These are phyloP conservation scores for Drosophila diplacantha DNA, from an alignment of 2,888 invertebrate genomes.

Conservation along the genomic window DNA sequence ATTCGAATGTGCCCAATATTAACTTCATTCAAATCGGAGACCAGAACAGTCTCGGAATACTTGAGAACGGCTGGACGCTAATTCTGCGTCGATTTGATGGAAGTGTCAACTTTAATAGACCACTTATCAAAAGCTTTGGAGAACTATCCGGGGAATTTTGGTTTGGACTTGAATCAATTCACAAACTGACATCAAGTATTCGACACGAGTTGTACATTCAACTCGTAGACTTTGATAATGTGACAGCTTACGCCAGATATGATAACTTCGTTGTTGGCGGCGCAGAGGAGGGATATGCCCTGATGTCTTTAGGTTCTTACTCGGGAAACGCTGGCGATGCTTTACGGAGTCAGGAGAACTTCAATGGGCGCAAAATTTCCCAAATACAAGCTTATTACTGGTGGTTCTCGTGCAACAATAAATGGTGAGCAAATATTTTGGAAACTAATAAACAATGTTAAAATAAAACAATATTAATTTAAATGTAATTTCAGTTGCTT, in stretches of 20 bases:
- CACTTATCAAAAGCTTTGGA: fast-evolving
- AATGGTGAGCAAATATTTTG: neutral
- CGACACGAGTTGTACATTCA: constrained; percentile 4
- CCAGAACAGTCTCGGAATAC: no score
- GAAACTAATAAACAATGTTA: neutral
- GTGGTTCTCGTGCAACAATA: neutral
- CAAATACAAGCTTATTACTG: no score
- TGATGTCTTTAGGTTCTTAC: constrained; percentile 2
- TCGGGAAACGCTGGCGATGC: neutral
- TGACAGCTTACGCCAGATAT: constrained; percentile 6
- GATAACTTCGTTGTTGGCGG: neutral
- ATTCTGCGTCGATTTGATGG: constrained; percentile 5
- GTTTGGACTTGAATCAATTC: neutral
- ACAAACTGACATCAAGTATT: neutral
- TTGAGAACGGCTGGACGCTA: neutral
- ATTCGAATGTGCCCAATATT: neutral
- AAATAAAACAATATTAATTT: neutral
- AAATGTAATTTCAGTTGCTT: constrained; percentile 3
- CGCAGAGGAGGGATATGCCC: fast-evolving
- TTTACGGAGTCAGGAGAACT: neutral
- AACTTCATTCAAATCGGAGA: neutral
- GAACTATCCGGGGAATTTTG: neutral
- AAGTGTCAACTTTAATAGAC: neutral
- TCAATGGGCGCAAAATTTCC: no score
- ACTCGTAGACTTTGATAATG: constrained; percentile 3